Evolutionary conservation across 2,113 vertebrate genomes (phyloP).

Genomic region (Edolisoma coerulescens): DNA sequence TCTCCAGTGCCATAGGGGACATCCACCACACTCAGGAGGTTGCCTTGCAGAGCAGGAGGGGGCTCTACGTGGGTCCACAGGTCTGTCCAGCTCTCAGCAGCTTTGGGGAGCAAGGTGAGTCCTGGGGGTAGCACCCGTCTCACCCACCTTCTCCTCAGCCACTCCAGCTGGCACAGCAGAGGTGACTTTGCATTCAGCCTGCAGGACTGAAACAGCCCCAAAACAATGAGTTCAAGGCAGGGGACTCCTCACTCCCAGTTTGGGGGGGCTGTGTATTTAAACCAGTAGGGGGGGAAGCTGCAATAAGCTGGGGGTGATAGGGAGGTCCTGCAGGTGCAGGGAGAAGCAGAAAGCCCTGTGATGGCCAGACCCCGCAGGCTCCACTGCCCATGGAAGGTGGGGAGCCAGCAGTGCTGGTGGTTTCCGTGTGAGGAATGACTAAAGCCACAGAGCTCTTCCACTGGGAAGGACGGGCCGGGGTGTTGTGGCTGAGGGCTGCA

Average conservation of each 20-base stretch:
- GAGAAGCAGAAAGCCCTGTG: not conserved
- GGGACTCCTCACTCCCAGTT: not conserved
- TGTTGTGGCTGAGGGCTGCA: not conserved
- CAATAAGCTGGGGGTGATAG: not conserved
- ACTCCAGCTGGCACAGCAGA: not conserved
- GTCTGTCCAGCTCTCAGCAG: not conserved
- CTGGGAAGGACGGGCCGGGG: not conserved
- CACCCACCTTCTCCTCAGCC: not conserved
- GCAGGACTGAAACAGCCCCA: not conserved
- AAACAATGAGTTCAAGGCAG: not conserved
- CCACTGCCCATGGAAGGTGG: not conserved
- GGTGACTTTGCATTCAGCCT: not conserved
- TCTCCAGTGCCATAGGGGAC: rapidly evolving
- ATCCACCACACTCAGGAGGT: rapidly evolving
- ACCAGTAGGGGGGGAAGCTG: not conserved
- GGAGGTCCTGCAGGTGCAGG: not conserved
- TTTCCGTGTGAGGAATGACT: not conserved
- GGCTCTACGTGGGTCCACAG: not conserved
- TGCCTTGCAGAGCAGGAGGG: not conserved
- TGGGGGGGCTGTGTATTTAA: not conserved
- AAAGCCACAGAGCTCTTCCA: not conserved
- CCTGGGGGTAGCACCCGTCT: not conserved
- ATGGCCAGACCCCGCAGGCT: rapidly evolving
- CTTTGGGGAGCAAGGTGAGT: not conserved
- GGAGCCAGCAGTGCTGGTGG: not conserved